Base-by-base conservation (phyloP, 2,888 invertebrate species). In the Epinotia bilunana region DNA sequence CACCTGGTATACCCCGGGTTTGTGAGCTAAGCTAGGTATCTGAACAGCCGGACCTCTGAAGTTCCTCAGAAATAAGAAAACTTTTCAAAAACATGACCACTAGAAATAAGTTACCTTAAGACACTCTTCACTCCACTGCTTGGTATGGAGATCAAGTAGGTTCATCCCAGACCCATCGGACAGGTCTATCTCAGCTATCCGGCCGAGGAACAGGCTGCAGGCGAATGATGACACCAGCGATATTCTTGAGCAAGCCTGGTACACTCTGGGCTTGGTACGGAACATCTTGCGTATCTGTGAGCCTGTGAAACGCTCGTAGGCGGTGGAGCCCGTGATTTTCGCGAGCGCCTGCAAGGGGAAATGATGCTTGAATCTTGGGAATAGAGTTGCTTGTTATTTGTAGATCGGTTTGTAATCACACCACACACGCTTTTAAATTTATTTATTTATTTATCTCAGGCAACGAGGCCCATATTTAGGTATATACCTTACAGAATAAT, bases 151-250 rank as follows among this genome's bases (percentile, higher is more conserved):
- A 88, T 99, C 96, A 82, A 99, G 93, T 20, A 99, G 93, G 92
- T 99, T 99, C 98, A 98, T 99, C 18, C 99, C 99, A 0, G 99
- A 99, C 0, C 97, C 99, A 89, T 99, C 99, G 0, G 98, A 95
- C 79, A 95, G 95, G 90, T 99, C 99, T 67, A 99, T 98, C 0
- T 98, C 97, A 0, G 98, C 99, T 78, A 98, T 96, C 82, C 95
- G 94, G 1, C 99, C 99, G 58, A 98, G 90, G 86, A 99, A 97
- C 71, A 99, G 89, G 0, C 98, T 98, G 77, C 98, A 97, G 0
- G 97, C 95, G 90, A 99, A 99, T 81, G 98, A 99, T 84, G 99
- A 99, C 5, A 99, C 96, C 61, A 99, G 93, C 0, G 99, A 99
- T 80, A 99, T 98, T 82, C 98, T 95, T 89, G 98, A 96, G 0